Evolutionary conservation across 2,113 vertebrate species (phyloP).

Genomic region (Cryptomyrus ogoouensis): DNA sequence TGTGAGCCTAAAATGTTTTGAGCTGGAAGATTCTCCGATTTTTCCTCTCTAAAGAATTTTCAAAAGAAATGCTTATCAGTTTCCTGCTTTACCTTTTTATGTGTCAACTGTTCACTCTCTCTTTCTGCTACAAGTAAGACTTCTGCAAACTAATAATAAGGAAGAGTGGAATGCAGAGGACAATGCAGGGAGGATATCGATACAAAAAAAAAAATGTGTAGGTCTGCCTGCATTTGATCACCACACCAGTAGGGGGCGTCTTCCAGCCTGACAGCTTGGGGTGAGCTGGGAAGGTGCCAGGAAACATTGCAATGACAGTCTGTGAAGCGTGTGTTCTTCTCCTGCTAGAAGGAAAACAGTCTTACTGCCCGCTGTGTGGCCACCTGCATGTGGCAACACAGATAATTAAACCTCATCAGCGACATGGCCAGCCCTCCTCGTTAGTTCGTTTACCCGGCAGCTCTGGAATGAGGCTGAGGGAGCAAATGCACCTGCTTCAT

Average conservation of each 20-base stretch:
- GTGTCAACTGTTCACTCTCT: background rate
- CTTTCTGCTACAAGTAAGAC: background rate
- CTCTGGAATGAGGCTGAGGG: slow-evolving; percentile 28
- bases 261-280: background rate
- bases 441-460: slow-evolving; percentile 49
- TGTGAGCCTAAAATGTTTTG: background rate
- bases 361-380: slow-evolving; percentile 51
- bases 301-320: slow-evolving; percentile 47
- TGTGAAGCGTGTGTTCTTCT: slow-evolving; percentile 39
- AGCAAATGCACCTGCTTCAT: slow-evolving; percentile 25
- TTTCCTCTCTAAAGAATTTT: background rate
- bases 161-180: background rate
- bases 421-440: slow-evolving; percentile 35
- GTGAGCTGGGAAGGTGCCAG: background rate
- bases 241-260: background rate
- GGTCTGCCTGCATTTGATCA: slow-evolving; percentile 13
- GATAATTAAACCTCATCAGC: slow-evolving; percentile 51
- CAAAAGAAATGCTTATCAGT: background rate
- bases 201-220: background rate
- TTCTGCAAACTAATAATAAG: background rate
- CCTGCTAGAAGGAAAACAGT: slow-evolving; percentile 37
- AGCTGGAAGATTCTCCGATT: background rate
- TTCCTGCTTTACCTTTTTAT: background rate
- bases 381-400: slow-evolving; percentile 53
- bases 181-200: background rate